These are phyloP conservation scores for Megalops atlanticus DNA, from an alignment of 2,113 vertebrate species.

Conservation along the genomic window DNA sequence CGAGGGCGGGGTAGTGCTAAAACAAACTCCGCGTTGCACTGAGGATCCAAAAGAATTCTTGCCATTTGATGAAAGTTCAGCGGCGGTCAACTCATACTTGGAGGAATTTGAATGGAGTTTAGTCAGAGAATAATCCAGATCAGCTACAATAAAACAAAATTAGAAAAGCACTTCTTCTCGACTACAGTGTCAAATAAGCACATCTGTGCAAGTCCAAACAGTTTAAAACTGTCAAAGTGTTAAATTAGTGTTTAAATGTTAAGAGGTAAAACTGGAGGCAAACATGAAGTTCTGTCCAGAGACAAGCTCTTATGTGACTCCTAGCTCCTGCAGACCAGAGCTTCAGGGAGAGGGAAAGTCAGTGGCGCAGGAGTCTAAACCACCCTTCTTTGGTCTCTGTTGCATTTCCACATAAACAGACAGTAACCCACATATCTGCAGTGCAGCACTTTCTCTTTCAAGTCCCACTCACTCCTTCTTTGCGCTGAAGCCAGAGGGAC, in stretches of 20 bases:
- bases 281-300: background rate
- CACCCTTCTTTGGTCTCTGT: constrained; percentile 11
- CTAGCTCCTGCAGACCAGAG: background rate
- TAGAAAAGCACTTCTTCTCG: background rate
- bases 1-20: constrained; percentile 54
- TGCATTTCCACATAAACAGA: constrained; percentile 57
- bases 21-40: constrained; percentile 56
- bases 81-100: background rate
- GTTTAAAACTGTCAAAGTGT: background rate
- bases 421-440: constrained; percentile 66
- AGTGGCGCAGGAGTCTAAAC: background rate
- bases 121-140: background rate
- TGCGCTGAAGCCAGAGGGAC: constrained; percentile 72
- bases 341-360: background rate
- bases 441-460: constrained; percentile 61
- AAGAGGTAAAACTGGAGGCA: background rate
- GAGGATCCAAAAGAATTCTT: constrained; percentile 24
- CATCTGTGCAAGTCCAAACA: background rate
- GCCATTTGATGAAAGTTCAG: background rate
- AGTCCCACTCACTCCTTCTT: constrained; percentile 66
- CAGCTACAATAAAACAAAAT: background rate
- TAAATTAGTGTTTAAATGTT: background rate
- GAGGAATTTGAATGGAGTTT: background rate
- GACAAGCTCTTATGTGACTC: background rate
- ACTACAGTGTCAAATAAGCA: background rate